phyloP scores from a whole-genome alignment of 2,113 vertebrate genomes.

The Piaya cayana region DNA sequence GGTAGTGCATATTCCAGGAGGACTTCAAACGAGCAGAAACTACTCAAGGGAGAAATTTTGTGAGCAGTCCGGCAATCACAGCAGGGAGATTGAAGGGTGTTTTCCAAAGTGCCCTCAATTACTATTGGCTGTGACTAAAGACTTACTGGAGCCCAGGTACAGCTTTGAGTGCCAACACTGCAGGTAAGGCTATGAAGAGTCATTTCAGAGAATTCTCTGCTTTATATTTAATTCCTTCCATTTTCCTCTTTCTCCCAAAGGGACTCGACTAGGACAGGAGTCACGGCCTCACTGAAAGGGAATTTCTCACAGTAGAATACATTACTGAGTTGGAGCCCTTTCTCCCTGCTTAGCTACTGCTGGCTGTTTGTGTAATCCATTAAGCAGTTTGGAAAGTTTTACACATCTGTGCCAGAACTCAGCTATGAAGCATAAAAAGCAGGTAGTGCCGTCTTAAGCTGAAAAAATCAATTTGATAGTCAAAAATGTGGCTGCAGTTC shows the following conservation, averaged over 20 bases:
- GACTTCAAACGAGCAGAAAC: slow-evolving; percentile 20
- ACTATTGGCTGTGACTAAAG: neutral
- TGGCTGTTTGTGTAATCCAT: neutral
- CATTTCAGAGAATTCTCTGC: neutral
- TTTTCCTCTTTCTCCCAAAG: slow-evolving; percentile 23
- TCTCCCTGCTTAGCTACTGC: slow-evolving; percentile 1
- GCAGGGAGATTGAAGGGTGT: slow-evolving; percentile 29
- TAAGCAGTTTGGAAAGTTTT: slow-evolving; percentile 39
- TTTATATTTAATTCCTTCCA: slow-evolving; percentile 25
- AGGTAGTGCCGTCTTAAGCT: neutral
- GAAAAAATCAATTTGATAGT: neutral
- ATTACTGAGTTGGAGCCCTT: slow-evolving; percentile 6
- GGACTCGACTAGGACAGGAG: slow-evolving; percentile 9
- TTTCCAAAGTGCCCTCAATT: slow-evolving; percentile 26
- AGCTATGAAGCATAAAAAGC: neutral
- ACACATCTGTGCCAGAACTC: neutral
- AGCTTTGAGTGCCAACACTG: slow-evolving; percentile 1
- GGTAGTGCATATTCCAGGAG: neutral
- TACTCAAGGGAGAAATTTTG: neutral
- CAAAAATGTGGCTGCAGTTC: neutral
- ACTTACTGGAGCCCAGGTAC: neutral
- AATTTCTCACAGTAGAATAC: slow-evolving; percentile 42
- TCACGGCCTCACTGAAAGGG: slow-evolving; percentile 21
- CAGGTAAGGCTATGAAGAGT: slow-evolving; percentile 35
- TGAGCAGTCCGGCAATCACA: neutral